Evolutionary conservation across 2,797 vertebrate genomes (phyloP).

Genomic region (Varecia variegata): DNA sequence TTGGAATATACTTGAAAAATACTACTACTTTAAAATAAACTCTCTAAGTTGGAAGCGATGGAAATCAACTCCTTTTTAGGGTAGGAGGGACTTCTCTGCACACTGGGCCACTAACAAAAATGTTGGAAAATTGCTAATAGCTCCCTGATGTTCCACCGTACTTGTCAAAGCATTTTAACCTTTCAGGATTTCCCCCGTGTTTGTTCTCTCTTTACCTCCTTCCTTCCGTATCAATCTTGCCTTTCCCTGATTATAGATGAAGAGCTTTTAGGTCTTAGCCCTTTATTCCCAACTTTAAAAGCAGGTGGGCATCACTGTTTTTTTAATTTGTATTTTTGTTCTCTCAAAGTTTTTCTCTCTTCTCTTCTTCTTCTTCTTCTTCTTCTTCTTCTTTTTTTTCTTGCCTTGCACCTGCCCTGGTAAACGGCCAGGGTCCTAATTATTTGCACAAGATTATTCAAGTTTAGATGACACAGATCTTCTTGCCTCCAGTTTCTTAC

Average conservation of each 20-base stretch:
- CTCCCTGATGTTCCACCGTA: rapidly evolving
- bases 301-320: not conserved
- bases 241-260: not conserved
- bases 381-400: not conserved
- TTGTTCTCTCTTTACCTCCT: not conserved
- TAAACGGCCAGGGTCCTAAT: not conserved
- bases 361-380: too few species aligned
- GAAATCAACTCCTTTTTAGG: not conserved
- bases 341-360: not conserved
- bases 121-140: rapidly evolving
- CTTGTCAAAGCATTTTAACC: too few species aligned
- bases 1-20: not conserved
- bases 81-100: not conserved
- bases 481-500: not conserved
- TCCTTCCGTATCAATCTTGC: not conserved
- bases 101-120: not conserved
- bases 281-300: not conserved
- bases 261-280: not conserved
- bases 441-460: not conserved
- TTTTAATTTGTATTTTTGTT: not conserved
- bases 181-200: not conserved
- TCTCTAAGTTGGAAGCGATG: not conserved
- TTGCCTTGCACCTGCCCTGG: not conserved
- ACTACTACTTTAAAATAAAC: not conserved
- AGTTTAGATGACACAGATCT: not conserved